A percentile compares a stretch with the other conserved stretches of the same genome.
Conservation (phyloP, 1,140 invertebrate species). For the Ridgeia piscesae region DNA sequence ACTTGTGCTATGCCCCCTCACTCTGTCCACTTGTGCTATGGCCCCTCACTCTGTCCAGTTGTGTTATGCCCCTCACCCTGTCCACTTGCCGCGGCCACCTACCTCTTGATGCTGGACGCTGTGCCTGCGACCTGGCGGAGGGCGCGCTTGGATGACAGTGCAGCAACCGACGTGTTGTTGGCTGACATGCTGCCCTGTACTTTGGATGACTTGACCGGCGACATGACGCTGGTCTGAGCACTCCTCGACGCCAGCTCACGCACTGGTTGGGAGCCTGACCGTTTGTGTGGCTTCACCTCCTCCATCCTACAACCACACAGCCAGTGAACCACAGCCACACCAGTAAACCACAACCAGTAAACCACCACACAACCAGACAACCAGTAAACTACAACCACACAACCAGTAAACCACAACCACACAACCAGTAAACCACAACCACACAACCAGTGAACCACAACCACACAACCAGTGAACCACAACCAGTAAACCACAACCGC, state of each 20-base stretch:
- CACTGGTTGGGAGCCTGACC: slow-evolving; percentile 46
- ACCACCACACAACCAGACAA: neutral
- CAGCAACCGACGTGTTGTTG: neutral
- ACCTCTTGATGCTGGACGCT: neutral
- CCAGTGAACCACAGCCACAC: neutral
- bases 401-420: too few species aligned
- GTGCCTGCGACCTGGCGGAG: neutral
- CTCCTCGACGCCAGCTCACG: slow-evolving; percentile 43
- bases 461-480: too few species aligned
- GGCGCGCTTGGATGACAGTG: neutral
- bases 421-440: neutral
- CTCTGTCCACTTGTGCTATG: too few species aligned
- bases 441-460: neutral
- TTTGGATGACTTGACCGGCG: slow-evolving; percentile 51
- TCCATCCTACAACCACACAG: slow-evolving; percentile 34
- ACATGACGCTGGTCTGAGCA: slow-evolving; percentile 44
- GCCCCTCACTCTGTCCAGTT: too few species aligned
- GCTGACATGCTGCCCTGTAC: slow-evolving; percentile 23
- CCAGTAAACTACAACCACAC: slow-evolving; percentile 3
- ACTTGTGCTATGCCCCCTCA: too few species aligned
- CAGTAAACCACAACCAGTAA: neutral
- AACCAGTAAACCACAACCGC: too few species aligned
- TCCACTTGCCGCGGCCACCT: neutral
- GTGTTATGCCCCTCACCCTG: neutral
- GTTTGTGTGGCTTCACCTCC: slow-evolving; percentile 48